phyloP scores from a whole-genome alignment of 2,113 vertebrate genomes.

The Siniperca knerii region DNA sequence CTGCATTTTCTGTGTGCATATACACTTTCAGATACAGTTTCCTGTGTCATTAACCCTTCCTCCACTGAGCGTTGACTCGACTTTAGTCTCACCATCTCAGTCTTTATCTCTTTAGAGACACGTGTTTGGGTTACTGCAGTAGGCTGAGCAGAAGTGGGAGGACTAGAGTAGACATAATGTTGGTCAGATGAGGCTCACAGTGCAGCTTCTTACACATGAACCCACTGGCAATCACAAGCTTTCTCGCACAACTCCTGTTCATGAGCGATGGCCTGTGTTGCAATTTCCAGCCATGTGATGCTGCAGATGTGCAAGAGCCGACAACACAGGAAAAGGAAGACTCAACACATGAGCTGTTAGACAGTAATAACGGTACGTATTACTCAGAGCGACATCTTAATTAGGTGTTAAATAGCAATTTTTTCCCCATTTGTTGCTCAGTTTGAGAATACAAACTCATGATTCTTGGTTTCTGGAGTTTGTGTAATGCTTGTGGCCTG shows the following conservation, averaged over 20 bases:
- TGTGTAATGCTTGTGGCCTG: neutral
- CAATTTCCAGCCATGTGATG: slow-evolving; percentile 80
- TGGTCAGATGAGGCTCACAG: slow-evolving; percentile 52
- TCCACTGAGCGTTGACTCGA: neutral
- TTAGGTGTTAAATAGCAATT: neutral
- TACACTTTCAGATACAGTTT: neutral
- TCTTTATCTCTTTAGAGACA: neutral
- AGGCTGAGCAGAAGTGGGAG: neutral
- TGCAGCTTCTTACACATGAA: slow-evolving; percentile 7
- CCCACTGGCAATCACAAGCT: slow-evolving; percentile 57
- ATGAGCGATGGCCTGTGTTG: slow-evolving; percentile 62
- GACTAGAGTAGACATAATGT: slow-evolving; percentile 26
- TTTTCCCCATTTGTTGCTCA: neutral
- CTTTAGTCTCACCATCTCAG: neutral
- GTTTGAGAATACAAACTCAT: neutral
- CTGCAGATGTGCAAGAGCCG: slow-evolving; percentile 53
- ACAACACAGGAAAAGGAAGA: slow-evolving; percentile 68
- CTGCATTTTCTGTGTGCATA: neutral
- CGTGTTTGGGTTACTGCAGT: slow-evolving; percentile 12
- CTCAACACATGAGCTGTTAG: slow-evolving; percentile 29
- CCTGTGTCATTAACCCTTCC: slow-evolving; percentile 10
- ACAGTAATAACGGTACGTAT: slow-evolving; percentile 50
- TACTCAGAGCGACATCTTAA: neutral
- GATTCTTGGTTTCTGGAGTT: neutral
- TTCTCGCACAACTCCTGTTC: slow-evolving; percentile 28